phyloP scores from a whole-genome alignment of 2,888 invertebrate genomes.

The Andrena bucephala region DNA sequence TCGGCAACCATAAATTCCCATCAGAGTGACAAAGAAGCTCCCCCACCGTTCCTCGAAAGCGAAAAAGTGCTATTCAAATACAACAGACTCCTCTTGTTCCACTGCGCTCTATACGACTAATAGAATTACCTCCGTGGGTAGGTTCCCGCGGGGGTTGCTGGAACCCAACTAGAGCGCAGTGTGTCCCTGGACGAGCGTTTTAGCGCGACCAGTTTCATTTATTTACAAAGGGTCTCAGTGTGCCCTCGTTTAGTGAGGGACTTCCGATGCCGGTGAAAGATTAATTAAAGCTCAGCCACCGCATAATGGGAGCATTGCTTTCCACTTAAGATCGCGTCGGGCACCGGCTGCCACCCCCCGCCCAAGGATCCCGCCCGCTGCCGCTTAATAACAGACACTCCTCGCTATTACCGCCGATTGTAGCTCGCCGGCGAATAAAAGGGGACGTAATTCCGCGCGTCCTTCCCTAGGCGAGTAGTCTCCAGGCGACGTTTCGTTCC shows the following conservation, averaged over 20 bases:
- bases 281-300: slow-evolving; percentile 72
- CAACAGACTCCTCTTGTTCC: background rate
- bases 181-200: slow-evolving; percentile 18
- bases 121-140: slow-evolving; percentile 37
- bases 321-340: slow-evolving; percentile 69
- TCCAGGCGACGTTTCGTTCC: slow-evolving; percentile 25
- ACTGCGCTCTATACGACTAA: slow-evolving; percentile 21
- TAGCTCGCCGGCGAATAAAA: slow-evolving; percentile 41
- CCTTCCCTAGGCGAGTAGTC: background rate
- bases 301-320: slow-evolving; percentile 73
- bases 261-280: slow-evolving; percentile 66
- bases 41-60: background rate
- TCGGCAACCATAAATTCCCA: slow-evolving; percentile 1
- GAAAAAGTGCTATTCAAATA: slow-evolving; percentile 8
- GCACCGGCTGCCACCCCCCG: slow-evolving; percentile 27
- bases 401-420: slow-evolving; percentile 47
- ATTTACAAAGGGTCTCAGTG: slow-evolving; percentile 55
- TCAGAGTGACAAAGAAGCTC: background rate
- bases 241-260: slow-evolving; percentile 54
- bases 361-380: slow-evolving; percentile 55
- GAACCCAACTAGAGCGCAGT: background rate
- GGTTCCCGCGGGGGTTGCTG: slow-evolving; percentile 20
- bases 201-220: slow-evolving; percentile 51
- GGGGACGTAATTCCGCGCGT: slow-evolving; percentile 43
- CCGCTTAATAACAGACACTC: slow-evolving; percentile 62